Percentiles rank a stretch among this genome's conserved stretches.
phyloP scores from a whole-genome alignment of 2,113 vertebrate species.

The Pogonocichla stellata region DNA sequence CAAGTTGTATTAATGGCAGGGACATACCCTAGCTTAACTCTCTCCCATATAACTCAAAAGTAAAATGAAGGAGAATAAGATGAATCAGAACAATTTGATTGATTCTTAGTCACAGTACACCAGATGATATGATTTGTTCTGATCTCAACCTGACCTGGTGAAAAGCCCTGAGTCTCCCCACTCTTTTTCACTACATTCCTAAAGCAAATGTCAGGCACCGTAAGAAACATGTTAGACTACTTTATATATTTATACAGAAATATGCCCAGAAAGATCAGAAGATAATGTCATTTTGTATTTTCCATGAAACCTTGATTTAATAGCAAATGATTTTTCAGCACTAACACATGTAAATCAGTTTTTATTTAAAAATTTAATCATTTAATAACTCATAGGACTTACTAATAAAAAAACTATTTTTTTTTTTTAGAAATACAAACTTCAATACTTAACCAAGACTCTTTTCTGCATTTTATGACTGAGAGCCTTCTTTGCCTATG shows the following conservation, averaged over 20 bases:
- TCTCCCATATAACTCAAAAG: constrained; percentile 7
- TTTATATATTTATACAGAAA: neutral
- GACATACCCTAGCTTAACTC: neutral
- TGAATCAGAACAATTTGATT: constrained; percentile 21
- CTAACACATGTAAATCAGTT: neutral
- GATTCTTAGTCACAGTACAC: constrained; percentile 48
- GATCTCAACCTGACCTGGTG: constrained; percentile 35
- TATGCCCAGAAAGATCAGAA: neutral
- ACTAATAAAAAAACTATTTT: neutral
- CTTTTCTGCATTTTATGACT: neutral
- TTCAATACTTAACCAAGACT: neutral
- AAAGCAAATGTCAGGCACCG: neutral
- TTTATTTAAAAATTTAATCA: neutral
- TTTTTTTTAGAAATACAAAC: neutral
- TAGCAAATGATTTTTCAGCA: neutral
- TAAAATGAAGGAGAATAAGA: constrained; percentile 29
- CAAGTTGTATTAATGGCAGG: neutral
- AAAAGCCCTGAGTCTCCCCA: constrained; percentile 4
- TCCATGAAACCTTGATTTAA: neutral
- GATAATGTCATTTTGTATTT: neutral
- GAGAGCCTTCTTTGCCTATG: neutral
- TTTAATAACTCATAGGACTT: neutral
- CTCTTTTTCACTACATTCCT: constrained; percentile 14
- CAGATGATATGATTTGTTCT: constrained; percentile 56
- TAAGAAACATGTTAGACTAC: neutral